Evolutionary conservation across 2,888 invertebrate genomes (phyloP), one percentile per base, ranked within the genome.

Genomic region (Mesorhabditis spiculigera): DNA sequence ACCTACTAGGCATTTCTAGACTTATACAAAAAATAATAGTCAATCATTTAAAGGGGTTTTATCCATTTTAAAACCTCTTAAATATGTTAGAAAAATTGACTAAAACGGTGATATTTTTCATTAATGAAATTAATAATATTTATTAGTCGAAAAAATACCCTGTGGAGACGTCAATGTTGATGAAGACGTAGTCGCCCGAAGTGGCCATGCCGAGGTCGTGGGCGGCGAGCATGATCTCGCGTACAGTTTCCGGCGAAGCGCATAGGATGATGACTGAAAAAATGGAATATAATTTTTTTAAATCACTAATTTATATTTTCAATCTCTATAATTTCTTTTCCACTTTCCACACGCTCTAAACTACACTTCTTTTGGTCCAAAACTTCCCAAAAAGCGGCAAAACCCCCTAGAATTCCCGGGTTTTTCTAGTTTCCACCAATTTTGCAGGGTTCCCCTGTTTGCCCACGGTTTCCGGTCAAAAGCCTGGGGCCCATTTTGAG

Each of bases 121-220:
- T 28, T 28, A 28, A 28, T 28, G 28, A 28, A 28, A 28, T 28
- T 28, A 28, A 28, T 28, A 28, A 28, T 28, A 28, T 28, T 1
- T 28, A 28, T 28, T 28, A 28, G 28, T 28, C 5, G 44, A 10
- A 43, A 42, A 62, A 91, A 91, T 88, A 96, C 96, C 94, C 93
- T 78, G 93, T 93, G 87, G 94, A 95, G 58, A 97, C 90, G 87
- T 96, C 95, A 83, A 97, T 93, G 88, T 95, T 97, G 89, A 98
- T 93, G 89, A 98, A 95, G 68, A 95, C 94, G 88, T 96, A 98
- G 89, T 97, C 96, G 5, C 96, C 96, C 72, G 92, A 93, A 70
- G 92, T 92, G 78, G 94, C 93, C 94, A 98, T 97, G 82, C 93
- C 93, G 75, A 97, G 90, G 77, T 94, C 93, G 81, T 94, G 92